Conservation (phyloP, 2,888 invertebrate species). For the Caenorhabditis sp. region DNA sequence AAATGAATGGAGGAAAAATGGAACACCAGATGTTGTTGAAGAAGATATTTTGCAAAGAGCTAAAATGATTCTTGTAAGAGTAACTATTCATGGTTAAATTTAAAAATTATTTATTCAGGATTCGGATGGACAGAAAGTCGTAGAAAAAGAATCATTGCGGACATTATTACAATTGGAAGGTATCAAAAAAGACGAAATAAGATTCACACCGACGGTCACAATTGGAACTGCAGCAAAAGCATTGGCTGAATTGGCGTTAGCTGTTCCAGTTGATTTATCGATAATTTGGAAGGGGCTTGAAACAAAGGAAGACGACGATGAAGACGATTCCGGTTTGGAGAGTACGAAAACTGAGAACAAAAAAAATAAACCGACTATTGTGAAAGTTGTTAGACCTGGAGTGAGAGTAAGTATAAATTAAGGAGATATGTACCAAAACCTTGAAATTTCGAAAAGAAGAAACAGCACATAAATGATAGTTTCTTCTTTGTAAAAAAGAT, state of each 20-base stretch:
- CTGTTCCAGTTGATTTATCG: constrained; percentile 45
- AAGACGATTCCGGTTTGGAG: constrained; percentile 3
- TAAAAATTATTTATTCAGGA: too few species aligned
- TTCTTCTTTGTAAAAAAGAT: background rate
- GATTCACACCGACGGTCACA: constrained; percentile 47
- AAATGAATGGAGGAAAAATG: constrained; percentile 40
- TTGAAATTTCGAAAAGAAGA: too few species aligned
- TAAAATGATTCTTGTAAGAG: constrained; percentile 7
- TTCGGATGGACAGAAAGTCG: constrained; percentile 30
- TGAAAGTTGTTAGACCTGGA: constrained; percentile 46
- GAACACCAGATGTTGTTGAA: constrained; percentile 42
- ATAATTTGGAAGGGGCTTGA: constrained; percentile 25
- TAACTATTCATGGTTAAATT: too few species aligned
- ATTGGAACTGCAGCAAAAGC: constrained; percentile 52
- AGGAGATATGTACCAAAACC: too few species aligned
- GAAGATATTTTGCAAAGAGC: constrained; percentile 47
- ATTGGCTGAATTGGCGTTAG: constrained; percentile 52
- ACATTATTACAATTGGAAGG: constrained; percentile 42
- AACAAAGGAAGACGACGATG: background rate
- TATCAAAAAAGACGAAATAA: constrained; percentile 32
- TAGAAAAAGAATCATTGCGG: constrained; percentile 44
- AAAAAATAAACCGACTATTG: constrained; percentile 33
- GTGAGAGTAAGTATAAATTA: constrained; percentile 1
- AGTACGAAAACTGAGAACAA: background rate
- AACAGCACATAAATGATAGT: too few species aligned